Conservation (phyloP, 2,797 vertebrate genomes). For the Echeneis naucrates region DNA sequence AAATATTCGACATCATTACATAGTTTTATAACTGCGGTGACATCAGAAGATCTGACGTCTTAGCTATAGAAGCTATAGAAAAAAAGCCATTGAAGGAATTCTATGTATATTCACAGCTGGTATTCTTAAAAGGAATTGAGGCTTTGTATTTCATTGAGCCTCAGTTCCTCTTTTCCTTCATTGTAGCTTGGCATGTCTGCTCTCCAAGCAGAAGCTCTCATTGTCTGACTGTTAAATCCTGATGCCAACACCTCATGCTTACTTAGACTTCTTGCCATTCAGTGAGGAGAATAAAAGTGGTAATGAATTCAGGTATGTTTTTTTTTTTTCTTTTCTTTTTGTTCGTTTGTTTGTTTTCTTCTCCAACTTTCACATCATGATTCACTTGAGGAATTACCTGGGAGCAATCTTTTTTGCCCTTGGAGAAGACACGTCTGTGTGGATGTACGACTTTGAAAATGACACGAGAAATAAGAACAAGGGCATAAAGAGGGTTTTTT, state of each 20-base stretch:
- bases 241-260: constrained; percentile 50
- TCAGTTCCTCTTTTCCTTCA: constrained; percentile 25
- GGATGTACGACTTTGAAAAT: constrained; percentile 21
- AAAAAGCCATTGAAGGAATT: constrained; percentile 30
- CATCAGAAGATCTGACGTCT: constrained; percentile 29
- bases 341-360: constrained; percentile 24
- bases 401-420: constrained; percentile 50
- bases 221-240: constrained; percentile 58
- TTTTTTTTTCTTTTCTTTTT: constrained; percentile 14
- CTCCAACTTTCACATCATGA: constrained; percentile 34
- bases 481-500: constrained; percentile 1
- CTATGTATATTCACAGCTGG: constrained; percentile 36
- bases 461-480: constrained; percentile 6
- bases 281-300: constrained; percentile 19
- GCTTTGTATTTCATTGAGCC: constrained; percentile 38
- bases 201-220: constrained; percentile 41
- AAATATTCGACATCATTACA: constrained; percentile 16
- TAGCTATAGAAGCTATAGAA: constrained; percentile 22
- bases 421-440: constrained; percentile 21
- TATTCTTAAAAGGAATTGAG: constrained; percentile 32
- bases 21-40: constrained; percentile 7
- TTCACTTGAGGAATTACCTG: constrained; percentile 53
- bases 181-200: constrained; percentile 27
- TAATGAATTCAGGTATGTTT: constrained; percentile 54
- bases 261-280: constrained; percentile 58